Evolutionary conservation across 2,797 vertebrate genomes (phyloP).

Genomic region (Emydoidea blandingii): DNA sequence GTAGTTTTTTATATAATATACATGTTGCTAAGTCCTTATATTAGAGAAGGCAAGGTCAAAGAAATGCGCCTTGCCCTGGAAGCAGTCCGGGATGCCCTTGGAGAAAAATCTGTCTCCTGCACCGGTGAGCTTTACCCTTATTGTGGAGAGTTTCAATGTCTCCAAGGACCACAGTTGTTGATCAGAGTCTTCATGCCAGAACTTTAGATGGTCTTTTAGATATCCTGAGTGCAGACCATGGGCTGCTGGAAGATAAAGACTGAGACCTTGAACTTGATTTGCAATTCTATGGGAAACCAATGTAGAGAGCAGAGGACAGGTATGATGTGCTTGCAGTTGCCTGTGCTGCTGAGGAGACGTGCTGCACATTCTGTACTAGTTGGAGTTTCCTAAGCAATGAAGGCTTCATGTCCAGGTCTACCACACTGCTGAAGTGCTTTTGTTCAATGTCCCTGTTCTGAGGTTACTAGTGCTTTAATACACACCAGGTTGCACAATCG

Average conservation of each 20-base stretch:
- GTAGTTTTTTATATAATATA: neutral
- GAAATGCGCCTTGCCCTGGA: neutral
- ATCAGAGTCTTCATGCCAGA: neutral
- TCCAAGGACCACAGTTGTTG: neutral
- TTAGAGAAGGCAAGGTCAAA: no score
- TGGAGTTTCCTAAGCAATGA: neutral
- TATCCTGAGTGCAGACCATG: neutral
- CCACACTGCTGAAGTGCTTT: neutral
- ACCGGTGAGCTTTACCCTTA: neutral
- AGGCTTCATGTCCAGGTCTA: neutral
- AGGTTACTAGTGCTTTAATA: neutral
- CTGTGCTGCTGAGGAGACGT: neutral
- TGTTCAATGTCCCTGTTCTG: neutral
- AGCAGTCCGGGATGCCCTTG: neutral
- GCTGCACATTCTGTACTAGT: neutral
- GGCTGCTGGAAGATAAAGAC: neutral
- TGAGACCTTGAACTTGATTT: neutral
- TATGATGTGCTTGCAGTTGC: neutral
- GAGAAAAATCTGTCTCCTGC: neutral
- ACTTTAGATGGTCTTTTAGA: neutral
- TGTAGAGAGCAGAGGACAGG: neutral
- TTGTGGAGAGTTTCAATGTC: neutral
- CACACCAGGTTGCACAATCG: neutral
- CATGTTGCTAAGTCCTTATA: neutral
- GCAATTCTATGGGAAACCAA: neutral